Base-by-base conservation (phyloP, 2,113 vertebrate species). In the Oryzias melastigma region DNA sequence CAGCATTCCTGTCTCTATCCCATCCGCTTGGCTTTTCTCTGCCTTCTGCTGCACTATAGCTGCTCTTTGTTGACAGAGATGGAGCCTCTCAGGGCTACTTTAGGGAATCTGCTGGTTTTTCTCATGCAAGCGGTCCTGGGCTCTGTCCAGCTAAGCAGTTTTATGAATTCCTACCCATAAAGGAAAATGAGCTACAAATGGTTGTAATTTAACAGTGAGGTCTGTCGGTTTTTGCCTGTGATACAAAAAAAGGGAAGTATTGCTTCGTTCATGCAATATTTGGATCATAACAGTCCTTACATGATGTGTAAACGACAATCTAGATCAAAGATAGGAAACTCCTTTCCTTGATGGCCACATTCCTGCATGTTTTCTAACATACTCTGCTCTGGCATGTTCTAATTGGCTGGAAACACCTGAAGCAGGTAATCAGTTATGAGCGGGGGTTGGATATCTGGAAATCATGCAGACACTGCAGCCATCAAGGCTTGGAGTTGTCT, bases 131-230 rank as follows among this genome's bases (percentile, higher is more conserved):
- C 52, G 62, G 17, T 1, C 15, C 65, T 59, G 57, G 25, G 68
- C 66, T 66, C 45, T 71, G 55, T 73, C 59, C 70, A 65, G 77
- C 62, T 19, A 63, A 78, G 72, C 54, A 46, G 40, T 59, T 80
- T 68, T 80, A 65, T 58, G 69, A 80, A 78, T 80, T 81, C 60
- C 68, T 74, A 35, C 64, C 17, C 24, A 41, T 52, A 55, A 52
- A 41, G 52, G 40, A 70, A 58, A 63, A 72, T 29, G 17, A 67
- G 65, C 73, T 18, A 46, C 15, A 1, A 47, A 43, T 65, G 47
- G 46, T 64, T 47, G 47, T 15, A 25, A 35, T 73, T 61, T 58
- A 50, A 49, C 35, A 13, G 35, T 19, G 46, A 63, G 62, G 49
- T 58, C 61, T 67, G 35, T 53, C 35, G 25, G 35, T 46, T 10